Conservation (phyloP, 2,888 invertebrate genomes). For the Brachylomia viminalis region DNA sequence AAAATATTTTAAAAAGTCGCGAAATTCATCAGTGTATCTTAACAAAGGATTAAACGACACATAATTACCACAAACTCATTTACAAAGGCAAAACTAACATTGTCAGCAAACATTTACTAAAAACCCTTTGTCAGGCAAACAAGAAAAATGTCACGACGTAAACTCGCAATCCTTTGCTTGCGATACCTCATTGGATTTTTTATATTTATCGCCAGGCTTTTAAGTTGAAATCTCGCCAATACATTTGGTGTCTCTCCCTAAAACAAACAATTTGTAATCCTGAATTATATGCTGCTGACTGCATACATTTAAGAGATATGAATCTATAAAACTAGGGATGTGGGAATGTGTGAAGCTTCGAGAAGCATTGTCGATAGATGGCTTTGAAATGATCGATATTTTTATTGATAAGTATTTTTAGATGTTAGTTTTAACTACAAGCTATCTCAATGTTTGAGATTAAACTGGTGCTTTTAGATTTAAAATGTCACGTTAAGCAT, state of each 20-base stretch:
- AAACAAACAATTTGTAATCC: conserved; percentile 91
- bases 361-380: conserved; percentile 40
- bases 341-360: conserved; percentile 66
- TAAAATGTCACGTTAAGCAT: background rate
- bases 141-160: conserved; percentile 78
- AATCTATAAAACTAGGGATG: conserved; percentile 86
- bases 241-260: conserved; percentile 88
- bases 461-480: background rate
- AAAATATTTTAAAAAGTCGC: conserved; percentile 30
- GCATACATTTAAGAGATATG: conserved; percentile 90
- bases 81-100: conserved; percentile 81
- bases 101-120: conserved; percentile 80
- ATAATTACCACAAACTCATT: conserved; percentile 85
- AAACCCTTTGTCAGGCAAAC: conserved; percentile 83
- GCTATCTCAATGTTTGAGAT: background rate
- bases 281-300: conserved; percentile 90
- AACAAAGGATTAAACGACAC: conserved; percentile 73
- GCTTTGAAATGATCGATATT: background rate
- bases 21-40: conserved; percentile 59
- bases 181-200: conserved; percentile 83
- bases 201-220: conserved; percentile 89
- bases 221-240: conserved; percentile 89
- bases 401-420: too few species aligned
- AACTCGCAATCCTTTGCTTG: conserved; percentile 78
- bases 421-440: background rate